These are phyloP conservation scores for Philhelius pedissequus DNA, from an alignment of 2,888 invertebrate species.

Conservation along the genomic window DNA sequence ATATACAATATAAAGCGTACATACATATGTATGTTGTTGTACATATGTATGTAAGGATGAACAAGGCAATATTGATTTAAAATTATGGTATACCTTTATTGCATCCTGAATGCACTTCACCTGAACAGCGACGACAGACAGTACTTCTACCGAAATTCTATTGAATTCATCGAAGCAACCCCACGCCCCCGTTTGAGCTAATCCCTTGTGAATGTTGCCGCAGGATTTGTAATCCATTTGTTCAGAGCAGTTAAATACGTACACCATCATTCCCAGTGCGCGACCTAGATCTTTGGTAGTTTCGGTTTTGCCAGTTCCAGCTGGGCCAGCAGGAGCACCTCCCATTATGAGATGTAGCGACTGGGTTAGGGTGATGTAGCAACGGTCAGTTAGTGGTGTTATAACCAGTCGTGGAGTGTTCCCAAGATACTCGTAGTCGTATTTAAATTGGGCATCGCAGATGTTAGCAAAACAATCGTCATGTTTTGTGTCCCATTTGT, in stretches of 20 bases:
- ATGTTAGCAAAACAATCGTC: constrained; percentile 95
- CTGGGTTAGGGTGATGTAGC: constrained; percentile 96
- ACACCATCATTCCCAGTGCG: constrained; percentile 96
- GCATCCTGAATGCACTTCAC: constrained; percentile 93
- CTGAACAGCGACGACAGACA: constrained; percentile 97
- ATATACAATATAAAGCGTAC: background rate
- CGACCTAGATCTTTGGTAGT: constrained; percentile 97
- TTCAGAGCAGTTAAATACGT: constrained; percentile 98
- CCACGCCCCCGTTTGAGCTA: constrained; percentile 88
- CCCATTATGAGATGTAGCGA: constrained; percentile 96
- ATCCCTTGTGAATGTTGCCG: constrained; percentile 95
- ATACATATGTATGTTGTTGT: background rate
- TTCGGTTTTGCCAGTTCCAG: constrained; percentile 90
- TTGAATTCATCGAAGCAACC: constrained; percentile 99
- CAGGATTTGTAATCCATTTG: constrained; percentile 98
- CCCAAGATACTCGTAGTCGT: constrained; percentile 96
- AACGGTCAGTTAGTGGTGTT: constrained; percentile 95
- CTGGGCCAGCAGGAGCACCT: constrained; percentile 93
- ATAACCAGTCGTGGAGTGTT: constrained; percentile 96
- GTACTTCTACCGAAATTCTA: constrained; percentile 94
- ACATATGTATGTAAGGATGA: background rate
- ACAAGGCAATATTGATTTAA: constrained; percentile 4
- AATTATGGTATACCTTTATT: constrained; percentile 81
- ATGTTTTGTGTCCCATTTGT: constrained; percentile 89
- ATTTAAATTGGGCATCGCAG: constrained; percentile 95